Evolutionary conservation across 2,888 invertebrate species (phyloP), one percentile per base, ranked within the genome.

Genomic region (Perdita meconis): DNA sequence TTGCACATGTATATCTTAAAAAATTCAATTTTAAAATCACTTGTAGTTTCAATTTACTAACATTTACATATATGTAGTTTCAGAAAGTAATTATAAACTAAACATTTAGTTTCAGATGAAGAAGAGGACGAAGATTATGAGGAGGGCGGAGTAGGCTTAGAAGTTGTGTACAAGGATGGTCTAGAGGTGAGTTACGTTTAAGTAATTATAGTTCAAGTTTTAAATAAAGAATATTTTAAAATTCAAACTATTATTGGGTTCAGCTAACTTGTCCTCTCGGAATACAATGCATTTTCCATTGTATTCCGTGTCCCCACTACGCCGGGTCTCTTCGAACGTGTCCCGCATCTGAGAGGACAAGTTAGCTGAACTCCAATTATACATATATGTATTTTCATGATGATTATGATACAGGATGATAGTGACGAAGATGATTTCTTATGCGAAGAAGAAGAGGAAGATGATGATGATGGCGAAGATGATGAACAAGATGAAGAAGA

Each of bases 151-250:
- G 95, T 95, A 85, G 94, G 95, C 71, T 95, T 96, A 78, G 95
- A 95, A 74, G 94, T 95, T 89, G 95, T 96, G 81, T 95, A 96
- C 87, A 95, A 95, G 92, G 95, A 95, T 89, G 94, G 95, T 86
- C 93, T 93, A 86, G 95, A 93, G 93, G 96, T 96, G 91, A 93
- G 92, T 88, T 76, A n/a, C 44, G 38, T 59, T 60, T 10, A 47
- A 13, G 4, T 4, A 2, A 6, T 24, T n/a, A 36, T 63, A n/a
- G n/a, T 34, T 51, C 19, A 6, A 0, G 24, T 12, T 63, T 63
- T 16, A 36, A 26, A 50, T 30, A 16, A 24, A 40, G 34, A 13
- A 50, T 42, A 0, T 19, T 16, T n/a, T n/a, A n/a, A n/a, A n/a
- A n/a, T n/a, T n/a, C n/a, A n/a, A n/a, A n/a, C n/a, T n/a, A n/a